phyloP scores from a whole-genome alignment of 2,797 vertebrate species.

The Crotalus adamanteus region DNA sequence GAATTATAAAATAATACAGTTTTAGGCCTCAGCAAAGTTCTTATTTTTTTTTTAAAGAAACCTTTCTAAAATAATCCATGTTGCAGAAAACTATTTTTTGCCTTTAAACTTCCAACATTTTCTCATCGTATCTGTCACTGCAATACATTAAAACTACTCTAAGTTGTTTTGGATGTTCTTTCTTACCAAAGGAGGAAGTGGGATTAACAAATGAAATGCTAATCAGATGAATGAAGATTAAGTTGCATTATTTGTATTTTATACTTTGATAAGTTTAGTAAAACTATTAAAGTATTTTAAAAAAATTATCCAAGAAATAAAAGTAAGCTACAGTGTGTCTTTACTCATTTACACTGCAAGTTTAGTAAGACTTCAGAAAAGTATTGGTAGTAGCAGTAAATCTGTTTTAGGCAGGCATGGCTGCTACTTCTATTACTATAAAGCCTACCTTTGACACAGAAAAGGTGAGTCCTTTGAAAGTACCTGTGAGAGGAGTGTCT shows the following conservation, averaged over 20 bases:
- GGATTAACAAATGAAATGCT: neutral
- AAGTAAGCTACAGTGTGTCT: neutral
- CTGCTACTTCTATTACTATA: neutral
- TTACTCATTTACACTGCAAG: neutral
- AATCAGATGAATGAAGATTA: neutral
- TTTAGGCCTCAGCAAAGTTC: neutral
- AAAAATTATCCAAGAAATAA: neutral
- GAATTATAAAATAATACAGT: neutral
- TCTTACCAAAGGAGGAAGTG: neutral
- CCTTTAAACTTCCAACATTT: neutral
- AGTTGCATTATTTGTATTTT: neutral
- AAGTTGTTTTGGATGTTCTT: neutral
- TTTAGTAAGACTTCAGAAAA: neutral
- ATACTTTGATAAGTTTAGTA: neutral
- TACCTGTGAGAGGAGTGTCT: slow-evolving; percentile 56
- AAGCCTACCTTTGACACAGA: neutral
- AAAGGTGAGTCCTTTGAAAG: slow-evolving; percentile 12
- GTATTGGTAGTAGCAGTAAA: neutral
- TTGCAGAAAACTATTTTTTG: neutral
- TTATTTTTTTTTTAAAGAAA: neutral
- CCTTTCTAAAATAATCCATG: too few relatives aligned
- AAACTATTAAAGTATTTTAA: neutral
- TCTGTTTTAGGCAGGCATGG: neutral
- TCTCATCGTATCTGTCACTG: neutral
- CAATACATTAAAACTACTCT: neutral